Percentiles rank a stretch among this genome's conserved stretches.
Conservation (phyloP, 1,140 invertebrate genomes). For the Ceratitis capitata region DNA sequence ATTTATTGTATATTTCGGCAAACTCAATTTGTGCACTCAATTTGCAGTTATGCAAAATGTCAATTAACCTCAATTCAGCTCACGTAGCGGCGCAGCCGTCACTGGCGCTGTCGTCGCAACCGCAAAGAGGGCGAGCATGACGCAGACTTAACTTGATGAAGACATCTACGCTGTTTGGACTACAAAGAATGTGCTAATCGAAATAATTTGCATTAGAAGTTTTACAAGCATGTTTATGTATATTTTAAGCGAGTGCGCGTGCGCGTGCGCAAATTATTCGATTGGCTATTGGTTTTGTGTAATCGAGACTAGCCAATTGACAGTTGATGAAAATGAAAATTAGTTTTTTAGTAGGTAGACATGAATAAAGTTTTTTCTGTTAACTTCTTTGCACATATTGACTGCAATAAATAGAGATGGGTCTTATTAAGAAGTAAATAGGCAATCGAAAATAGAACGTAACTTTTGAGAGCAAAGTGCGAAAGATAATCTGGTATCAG, state of each 20-base stretch:
- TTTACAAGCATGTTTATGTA: too few relatives aligned
- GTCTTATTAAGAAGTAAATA: too few relatives aligned
- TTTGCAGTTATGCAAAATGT: slow-evolving; percentile 29
- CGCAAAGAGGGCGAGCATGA: slow-evolving; percentile 17
- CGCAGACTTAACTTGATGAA: neutral
- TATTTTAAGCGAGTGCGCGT: neutral
- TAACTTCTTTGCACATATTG: too few relatives aligned
- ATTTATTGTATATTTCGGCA: neutral
- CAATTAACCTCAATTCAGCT: slow-evolving; percentile 32
- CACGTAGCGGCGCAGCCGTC: neutral
- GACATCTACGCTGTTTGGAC: neutral
- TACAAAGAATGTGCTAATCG: neutral
- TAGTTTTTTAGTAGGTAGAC: too few relatives aligned
- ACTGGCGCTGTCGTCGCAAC: neutral
- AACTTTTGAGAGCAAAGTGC: too few relatives aligned
- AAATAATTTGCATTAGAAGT: neutral
- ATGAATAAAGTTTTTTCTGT: too few relatives aligned
- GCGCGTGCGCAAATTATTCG: neutral
- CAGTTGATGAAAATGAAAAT: too few relatives aligned
- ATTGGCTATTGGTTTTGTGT: neutral
- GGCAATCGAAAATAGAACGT: too few relatives aligned
- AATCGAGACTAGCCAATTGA: too few relatives aligned
- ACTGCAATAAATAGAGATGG: too few relatives aligned
- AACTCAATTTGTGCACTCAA: slow-evolving; percentile 29
- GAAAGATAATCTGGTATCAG: too few relatives aligned